Evolutionary conservation across 2,113 vertebrate genomes (phyloP).

Genomic region (Anoura caudifer): DNA sequence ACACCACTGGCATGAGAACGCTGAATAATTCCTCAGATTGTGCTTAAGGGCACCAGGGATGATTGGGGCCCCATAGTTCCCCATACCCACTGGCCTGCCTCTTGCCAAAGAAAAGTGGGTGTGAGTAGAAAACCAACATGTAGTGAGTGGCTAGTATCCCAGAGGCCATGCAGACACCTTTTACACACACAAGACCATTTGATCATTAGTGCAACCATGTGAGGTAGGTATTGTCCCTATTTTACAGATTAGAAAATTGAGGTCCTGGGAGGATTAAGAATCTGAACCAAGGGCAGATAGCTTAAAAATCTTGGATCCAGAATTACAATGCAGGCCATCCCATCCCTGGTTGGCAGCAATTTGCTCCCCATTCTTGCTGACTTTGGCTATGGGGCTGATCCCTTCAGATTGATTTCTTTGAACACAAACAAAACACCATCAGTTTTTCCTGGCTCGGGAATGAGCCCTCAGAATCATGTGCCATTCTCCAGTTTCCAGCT

Average conservation of each 20-base stretch:
- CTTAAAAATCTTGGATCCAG: slow-evolving; percentile 8
- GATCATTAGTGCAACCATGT: neutral
- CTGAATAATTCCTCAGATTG: neutral
- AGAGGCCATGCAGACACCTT: neutral
- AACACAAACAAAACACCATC: slow-evolving; percentile 52
- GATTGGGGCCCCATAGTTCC: neutral
- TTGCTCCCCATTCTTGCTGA: slow-evolving; percentile 26
- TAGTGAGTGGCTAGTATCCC: neutral
- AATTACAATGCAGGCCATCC: neutral
- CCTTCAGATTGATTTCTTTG: slow-evolving; percentile 58
- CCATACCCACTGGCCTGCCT: neutral
- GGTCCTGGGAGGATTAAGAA: slow-evolving; percentile 6
- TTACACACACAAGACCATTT: neutral
- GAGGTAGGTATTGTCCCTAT: neutral
- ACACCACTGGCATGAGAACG: neutral
- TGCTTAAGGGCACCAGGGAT: neutral
- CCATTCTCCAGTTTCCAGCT: slow-evolving; percentile 37
- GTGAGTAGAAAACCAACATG: neutral
- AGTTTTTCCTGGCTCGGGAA: slow-evolving; percentile 46
- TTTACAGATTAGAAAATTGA: slow-evolving; percentile 33
- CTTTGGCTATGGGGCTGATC: slow-evolving; percentile 42
- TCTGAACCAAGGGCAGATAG: neutral
- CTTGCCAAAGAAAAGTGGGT: slow-evolving; percentile 13
- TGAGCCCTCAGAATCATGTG: slow-evolving; percentile 37
- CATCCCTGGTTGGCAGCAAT: neutral